A percentile compares a stretch with the other conserved stretches of the same genome.
Conservation (phyloP, 2,797 vertebrate genomes). For the Salarias fasciatus region DNA sequence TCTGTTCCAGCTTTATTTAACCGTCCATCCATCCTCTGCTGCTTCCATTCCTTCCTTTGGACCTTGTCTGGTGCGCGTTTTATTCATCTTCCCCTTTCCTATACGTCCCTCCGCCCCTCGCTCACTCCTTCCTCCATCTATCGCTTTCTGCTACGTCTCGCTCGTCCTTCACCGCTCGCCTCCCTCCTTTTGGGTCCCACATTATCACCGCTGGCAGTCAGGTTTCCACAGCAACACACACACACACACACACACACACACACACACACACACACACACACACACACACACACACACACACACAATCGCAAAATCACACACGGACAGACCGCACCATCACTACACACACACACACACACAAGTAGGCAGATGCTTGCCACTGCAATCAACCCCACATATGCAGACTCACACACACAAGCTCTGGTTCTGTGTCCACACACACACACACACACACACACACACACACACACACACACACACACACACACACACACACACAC, state of each 20-base stretch:
- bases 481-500: slow-evolving; percentile 16
- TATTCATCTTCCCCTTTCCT: slow-evolving; percentile 30
- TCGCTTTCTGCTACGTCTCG: slow-evolving; percentile 31
- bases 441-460: slow-evolving; percentile 7
- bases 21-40: slow-evolving; percentile 43
- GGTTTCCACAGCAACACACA: slow-evolving; percentile 49
- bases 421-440: slow-evolving; percentile 9
- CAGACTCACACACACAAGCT: slow-evolving; percentile 38
- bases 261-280: no score
- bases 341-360: slow-evolving; percentile 63
- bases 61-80: slow-evolving; percentile 25
- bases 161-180: slow-evolving; percentile 49
- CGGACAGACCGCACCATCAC: slow-evolving; percentile 63
- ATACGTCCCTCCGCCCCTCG: slow-evolving; percentile 29
- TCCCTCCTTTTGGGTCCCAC: slow-evolving; percentile 31
- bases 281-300: slow-evolving; percentile 56
- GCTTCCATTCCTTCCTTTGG: slow-evolving; percentile 29
- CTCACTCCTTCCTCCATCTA: slow-evolving; percentile 24
- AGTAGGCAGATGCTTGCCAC: slow-evolving; percentile 27
- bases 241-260: no score
- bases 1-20: slow-evolving; percentile 53
- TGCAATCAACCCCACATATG: slow-evolving; percentile 65
- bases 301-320: slow-evolving; percentile 50
- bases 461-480: slow-evolving; percentile 11
- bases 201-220: slow-evolving; percentile 41